Percentiles rank a stretch among this genome's conserved stretches.
Evolutionary conservation across 2,113 vertebrate genomes (phyloP).

Genomic region (Ammodytes dubius): DNA sequence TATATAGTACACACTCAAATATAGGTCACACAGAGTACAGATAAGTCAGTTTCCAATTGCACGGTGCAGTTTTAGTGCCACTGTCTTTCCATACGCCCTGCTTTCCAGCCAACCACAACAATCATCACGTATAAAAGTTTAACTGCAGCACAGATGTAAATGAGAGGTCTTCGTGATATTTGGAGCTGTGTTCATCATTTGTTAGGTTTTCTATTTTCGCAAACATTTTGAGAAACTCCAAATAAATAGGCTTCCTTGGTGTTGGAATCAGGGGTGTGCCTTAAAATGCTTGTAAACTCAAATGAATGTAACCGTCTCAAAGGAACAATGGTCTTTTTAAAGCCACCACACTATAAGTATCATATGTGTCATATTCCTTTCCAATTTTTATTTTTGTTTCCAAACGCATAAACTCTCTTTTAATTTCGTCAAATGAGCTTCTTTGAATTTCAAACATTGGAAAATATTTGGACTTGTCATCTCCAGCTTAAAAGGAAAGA

Average conservation of each 20-base stretch:
- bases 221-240: slow-evolving; percentile 52
- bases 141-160: slow-evolving; percentile 46
- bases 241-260: slow-evolving; percentile 53
- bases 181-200: slow-evolving; percentile 39
- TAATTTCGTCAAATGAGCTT: slow-evolving; percentile 42
- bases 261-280: slow-evolving; percentile 20
- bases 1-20: background rate
- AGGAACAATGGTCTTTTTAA: slow-evolving; percentile 50
- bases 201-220: background rate
- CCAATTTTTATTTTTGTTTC: slow-evolving; percentile 48
- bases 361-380: slow-evolving; percentile 35
- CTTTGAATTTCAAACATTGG: slow-evolving; percentile 48
- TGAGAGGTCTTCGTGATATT: slow-evolving; percentile 36
- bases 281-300: slow-evolving; percentile 42
- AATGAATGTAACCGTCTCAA: slow-evolving; percentile 45
- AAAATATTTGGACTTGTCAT: slow-evolving; percentile 44
- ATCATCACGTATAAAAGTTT: slow-evolving; percentile 50
- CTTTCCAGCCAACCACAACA: slow-evolving; percentile 50
- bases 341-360: slow-evolving; percentile 48
- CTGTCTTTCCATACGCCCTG: slow-evolving; percentile 54
- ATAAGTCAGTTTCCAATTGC: slow-evolving; percentile 43
- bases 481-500: slow-evolving; percentile 32
- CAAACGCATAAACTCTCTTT: slow-evolving; percentile 34
- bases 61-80: slow-evolving; percentile 38
- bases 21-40: slow-evolving; percentile 23